phyloP scores from a whole-genome alignment of 2,888 invertebrate species.

The Drosophila putrida region DNA sequence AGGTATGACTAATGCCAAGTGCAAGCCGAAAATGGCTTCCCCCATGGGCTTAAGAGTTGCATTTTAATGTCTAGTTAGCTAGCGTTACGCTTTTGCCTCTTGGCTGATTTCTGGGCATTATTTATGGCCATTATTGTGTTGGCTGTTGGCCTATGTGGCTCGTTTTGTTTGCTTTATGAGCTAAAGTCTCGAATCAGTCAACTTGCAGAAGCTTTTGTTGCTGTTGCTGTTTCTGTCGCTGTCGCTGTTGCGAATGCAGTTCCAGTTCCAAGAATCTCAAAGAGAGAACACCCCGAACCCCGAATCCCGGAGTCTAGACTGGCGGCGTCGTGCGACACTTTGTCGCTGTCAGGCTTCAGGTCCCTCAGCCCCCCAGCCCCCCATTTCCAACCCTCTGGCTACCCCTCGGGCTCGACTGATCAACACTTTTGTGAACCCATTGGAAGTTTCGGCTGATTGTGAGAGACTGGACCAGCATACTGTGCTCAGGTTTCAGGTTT shows the following conservation, averaged over 20 bases:
- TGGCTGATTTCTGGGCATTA: conserved; percentile 54
- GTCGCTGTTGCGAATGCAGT: conserved; percentile 43
- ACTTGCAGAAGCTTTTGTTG: conserved; percentile 14
- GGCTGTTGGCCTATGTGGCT: conserved; percentile 37
- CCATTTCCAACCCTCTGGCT: not conserved
- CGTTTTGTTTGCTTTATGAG: conserved; percentile 51
- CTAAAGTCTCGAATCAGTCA: conserved; percentile 53
- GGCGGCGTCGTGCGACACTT: conserved; percentile 70
- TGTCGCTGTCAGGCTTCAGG: conserved; percentile 64
- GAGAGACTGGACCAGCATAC: conserved; percentile 70
- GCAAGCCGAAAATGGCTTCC: conserved; percentile 39
- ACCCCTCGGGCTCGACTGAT: conserved; percentile 21
- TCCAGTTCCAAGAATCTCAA: conserved; percentile 48
- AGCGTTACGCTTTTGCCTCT: conserved; percentile 43
- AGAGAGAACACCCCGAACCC: conserved; percentile 1
- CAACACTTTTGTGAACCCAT: conserved; percentile 55
- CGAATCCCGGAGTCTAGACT: conserved; percentile 43
- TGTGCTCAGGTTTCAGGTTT: conserved; percentile 76
- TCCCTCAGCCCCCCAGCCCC: not conserved
- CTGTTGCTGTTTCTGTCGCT: conserved; percentile 3
- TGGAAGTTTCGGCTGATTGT: conserved; percentile 46
- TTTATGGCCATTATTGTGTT: conserved; percentile 54
- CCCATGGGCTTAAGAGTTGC: conserved; percentile 21
- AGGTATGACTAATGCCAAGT: conserved; percentile 52
- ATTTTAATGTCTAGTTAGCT: conserved; percentile 44